Evolutionary conservation across 2,888 invertebrate genomes (phyloP), one percentile per base, ranked within the genome.

Genomic region (Cheilosia soror): DNA sequence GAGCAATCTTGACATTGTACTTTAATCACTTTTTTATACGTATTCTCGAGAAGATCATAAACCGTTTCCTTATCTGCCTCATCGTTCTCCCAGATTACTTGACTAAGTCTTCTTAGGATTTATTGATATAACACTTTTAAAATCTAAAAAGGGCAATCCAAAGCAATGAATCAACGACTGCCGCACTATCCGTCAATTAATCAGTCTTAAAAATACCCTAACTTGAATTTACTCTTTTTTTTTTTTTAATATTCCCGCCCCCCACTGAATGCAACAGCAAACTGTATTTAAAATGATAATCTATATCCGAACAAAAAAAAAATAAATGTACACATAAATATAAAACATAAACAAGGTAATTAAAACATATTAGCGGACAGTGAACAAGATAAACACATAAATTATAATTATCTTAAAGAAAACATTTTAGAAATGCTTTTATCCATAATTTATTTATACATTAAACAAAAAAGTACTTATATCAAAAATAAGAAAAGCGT

Each of bases 351-450:
- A 68, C 66, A 79, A 57, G 49, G 66, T 49, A 78, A 79, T 37
- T 55, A 49, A 53, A 73, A 80, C 51, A 80, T 73, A 60, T 51
- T 63, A 68, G 55, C 62, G 68, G 72, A 60, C 62, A 72, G 65
- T 68, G 20, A 77, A 40, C 49, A 60, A 62, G 60, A 53, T 69
- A 33, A 57, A 63, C 25, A 53, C 47, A 31, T 53, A 9, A 62
- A 60, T 69, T 60, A 37, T 53, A 55, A 53, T 49, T 72, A 63
- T 68, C 37, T 79, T 42, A 55, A 65, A n/a, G 11, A 53, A 44
- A 73, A 73, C 55, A 71, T 79, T 75, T 84, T 79, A 79, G 83
- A 63, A 84, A 79, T 79, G 79, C 79, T 84, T 83, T 73, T 86
- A 78, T 57, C 77, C 72, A 63, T 77, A 31, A 69, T 85, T 86